Percentiles rank a stretch among this genome's conserved stretches.
Evolutionary conservation across 92 coral and sea anemone species (phyloP).

Genomic region (Phenganax stokvisi): DNA sequence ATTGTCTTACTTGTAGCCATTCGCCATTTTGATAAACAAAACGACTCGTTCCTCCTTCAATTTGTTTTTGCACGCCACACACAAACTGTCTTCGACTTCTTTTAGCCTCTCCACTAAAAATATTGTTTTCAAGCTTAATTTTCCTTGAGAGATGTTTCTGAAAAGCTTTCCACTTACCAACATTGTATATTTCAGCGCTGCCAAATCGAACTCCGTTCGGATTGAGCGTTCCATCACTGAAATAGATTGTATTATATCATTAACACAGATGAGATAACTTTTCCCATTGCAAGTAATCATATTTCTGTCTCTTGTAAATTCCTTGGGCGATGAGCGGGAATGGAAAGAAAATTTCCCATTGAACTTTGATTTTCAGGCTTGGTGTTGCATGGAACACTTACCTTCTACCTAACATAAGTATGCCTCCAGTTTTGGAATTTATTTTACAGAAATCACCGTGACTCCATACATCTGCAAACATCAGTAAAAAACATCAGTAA

Average conservation of each 20-base stretch:
- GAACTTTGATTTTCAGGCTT: too few relatives aligned
- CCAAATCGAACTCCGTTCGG: conserved; percentile 98
- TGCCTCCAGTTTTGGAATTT: conserved; percentile 73
- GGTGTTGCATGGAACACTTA: conserved; percentile 3
- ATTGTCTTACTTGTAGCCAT: conserved; percentile 57
- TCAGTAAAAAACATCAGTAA: background rate
- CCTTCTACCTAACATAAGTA: conserved; percentile 94
- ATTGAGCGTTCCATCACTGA: conserved; percentile 90
- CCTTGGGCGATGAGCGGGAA: background rate
- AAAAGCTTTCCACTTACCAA: conserved; percentile 51
- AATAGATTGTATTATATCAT: background rate
- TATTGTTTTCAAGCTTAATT: background rate
- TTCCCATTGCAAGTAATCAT: background rate
- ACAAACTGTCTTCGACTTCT: conserved; percentile 88
- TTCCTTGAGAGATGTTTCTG: background rate
- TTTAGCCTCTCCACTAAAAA: conserved; percentile 66
- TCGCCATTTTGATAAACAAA: conserved; percentile 76
- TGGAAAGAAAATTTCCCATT: too few relatives aligned
- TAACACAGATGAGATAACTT: background rate
- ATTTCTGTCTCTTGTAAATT: background rate
- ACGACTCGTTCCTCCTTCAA: conserved; percentile 75
- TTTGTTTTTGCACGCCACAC: conserved; percentile 67
- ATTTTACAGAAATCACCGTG: conserved; percentile 90
- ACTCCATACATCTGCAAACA: conserved; percentile 72
- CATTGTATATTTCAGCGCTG: conserved; percentile 92